These are phyloP conservation scores for Crotalus tigris DNA, from an alignment of 2,113 vertebrate genomes.

Conservation along the genomic window DNA sequence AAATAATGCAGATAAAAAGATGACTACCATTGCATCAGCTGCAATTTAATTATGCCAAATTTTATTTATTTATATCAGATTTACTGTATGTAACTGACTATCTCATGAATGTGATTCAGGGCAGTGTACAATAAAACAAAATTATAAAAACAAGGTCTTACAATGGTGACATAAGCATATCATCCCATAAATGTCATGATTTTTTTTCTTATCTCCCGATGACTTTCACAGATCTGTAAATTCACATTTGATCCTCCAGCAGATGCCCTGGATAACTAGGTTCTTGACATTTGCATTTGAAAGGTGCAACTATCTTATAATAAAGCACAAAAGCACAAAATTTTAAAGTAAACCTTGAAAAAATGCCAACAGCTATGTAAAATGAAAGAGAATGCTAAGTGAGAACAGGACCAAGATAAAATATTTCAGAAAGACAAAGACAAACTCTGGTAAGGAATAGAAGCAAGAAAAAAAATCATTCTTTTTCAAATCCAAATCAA, in stretches of 20 bases:
- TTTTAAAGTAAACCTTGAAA: not conserved
- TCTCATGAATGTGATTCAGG: not conserved
- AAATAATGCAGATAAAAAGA: not conserved
- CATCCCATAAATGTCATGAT: not conserved
- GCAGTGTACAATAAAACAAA: not conserved
- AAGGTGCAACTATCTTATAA: not conserved
- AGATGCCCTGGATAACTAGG: not conserved
- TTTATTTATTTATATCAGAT: not conserved
- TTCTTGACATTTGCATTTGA: not conserved
- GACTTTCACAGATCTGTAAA: not conserved
- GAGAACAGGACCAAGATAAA: not conserved
- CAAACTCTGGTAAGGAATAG: not conserved
- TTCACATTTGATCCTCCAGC: not conserved
- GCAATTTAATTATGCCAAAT: not conserved
- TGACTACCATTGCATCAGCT: not conserved
- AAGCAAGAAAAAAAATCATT: not conserved
- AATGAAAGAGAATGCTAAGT: not conserved
- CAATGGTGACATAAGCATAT: not conserved
- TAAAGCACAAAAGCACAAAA: not conserved
- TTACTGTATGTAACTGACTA: not conserved
- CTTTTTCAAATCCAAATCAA: not conserved
- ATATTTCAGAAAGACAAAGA: not conserved
- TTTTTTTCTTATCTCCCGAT: not conserved
- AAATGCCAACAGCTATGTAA: constrained; percentile 5
- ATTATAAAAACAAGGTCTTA: not conserved